Evolutionary conservation across 2,797 vertebrate genomes (phyloP), one percentile per base, ranked within the genome.

Genomic region (Pangasius krempfi): DNA sequence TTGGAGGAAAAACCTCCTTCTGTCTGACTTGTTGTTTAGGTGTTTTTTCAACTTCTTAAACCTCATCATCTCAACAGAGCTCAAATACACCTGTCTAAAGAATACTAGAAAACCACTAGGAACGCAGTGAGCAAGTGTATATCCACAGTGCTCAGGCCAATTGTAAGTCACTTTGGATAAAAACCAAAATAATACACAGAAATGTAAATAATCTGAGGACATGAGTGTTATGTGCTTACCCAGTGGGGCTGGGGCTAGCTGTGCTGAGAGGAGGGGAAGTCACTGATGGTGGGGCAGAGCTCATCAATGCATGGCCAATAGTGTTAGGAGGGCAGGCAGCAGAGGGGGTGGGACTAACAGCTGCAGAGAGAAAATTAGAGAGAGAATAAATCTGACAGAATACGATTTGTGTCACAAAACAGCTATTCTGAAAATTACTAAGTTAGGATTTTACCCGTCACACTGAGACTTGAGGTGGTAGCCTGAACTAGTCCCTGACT

Each of bases 181-280:
- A 40, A 22, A 2, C 0, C 16, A 52, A 50, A 52, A 50, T 76
- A 33, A 60, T 64, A 10, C 50, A 84, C 37, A 9, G 44, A 30
- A 79, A 79, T 37, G 47, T 16, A 78, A 33, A 54, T 13, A 40
- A 62, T 58, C 4, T 82, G 13, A 40, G 62, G 22, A 27, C 5
- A 9, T 56, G 27, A 30, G 22, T 3, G 52, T 25, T 6, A 4
- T 76, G 27, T 40, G 94, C 97, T 97, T 94, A 98, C 97, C 97
- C 97, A 64, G 97, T 92, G 93, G 96, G 96, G 92, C 96, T 96
- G 76, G 96, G 95, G 92, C 97, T 98, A 93, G 96, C 96, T 95
- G 96, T 97, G 96, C 95, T 95, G 68, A 96, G 97, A 93, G 96
- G 96, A 84, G 97, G 97, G 22, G 97, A 96, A 56, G 97, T 97